These are phyloP conservation scores for Porites australiensis DNA, from an alignment of 64 coral and sea anemone genomes.

Conservation along the genomic window DNA sequence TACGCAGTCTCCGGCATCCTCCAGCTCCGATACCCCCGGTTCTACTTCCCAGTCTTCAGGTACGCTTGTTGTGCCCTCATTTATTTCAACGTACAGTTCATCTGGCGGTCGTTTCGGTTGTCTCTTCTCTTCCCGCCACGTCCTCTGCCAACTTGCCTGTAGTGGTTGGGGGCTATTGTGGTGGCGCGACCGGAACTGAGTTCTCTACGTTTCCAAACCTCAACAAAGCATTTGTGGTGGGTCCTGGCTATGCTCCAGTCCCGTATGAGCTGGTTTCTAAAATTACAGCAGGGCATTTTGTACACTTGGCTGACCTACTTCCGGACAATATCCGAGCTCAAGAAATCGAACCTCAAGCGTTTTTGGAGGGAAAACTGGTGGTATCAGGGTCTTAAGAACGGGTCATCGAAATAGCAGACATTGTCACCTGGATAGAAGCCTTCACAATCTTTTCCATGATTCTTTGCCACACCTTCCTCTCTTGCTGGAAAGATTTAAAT, in stretches of 20 bases:
- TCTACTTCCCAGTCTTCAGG: background rate
- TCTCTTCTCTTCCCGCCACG: background rate
- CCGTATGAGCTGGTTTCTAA: conserved; percentile 22
- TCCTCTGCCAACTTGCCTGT: background rate
- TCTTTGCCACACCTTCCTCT: background rate
- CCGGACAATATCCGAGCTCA: conserved; percentile 31
- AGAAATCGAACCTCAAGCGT: background rate
- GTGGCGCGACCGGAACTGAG: background rate
- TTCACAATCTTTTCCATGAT: background rate
- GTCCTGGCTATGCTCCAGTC: conserved; percentile 25
- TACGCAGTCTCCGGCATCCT: background rate
- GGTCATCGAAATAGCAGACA: background rate
- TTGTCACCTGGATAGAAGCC: background rate
- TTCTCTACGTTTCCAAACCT: background rate
- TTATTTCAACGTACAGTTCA: background rate
- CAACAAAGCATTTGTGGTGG: background rate
- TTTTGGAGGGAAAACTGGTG: background rate
- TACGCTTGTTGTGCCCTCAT: conserved; percentile 4
- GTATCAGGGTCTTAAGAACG: no score
- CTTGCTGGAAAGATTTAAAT: no score
- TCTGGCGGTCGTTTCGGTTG: background rate
- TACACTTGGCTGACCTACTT: conserved; percentile 19
- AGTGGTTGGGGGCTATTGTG: background rate
- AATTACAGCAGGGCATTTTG: background rate
- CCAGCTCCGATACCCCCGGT: background rate